phyloP scores from a whole-genome alignment of 2,797 vertebrate genomes.

The Buphagus erythrorhynchus region DNA sequence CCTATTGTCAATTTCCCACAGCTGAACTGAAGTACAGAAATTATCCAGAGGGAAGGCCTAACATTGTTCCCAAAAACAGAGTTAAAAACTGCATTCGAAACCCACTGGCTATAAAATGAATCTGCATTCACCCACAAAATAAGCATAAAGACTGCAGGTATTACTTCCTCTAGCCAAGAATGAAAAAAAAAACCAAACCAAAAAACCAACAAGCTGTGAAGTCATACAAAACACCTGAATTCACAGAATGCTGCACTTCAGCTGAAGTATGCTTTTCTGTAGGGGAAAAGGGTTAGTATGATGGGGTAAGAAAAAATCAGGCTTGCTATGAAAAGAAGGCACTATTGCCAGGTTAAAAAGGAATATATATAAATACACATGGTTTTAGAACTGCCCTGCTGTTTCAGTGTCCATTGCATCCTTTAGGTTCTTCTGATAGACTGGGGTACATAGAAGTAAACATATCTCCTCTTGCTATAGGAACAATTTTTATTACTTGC shows the following conservation, averaged over 20 bases:
- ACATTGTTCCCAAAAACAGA: background rate
- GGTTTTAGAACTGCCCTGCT: background rate
- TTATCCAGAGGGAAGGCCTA: background rate
- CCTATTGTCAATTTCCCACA: background rate
- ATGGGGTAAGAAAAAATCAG: background rate
- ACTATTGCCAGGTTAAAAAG: background rate
- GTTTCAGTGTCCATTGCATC: background rate
- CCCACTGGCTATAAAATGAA: background rate
- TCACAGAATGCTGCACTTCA: background rate
- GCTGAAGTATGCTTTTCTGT: background rate
- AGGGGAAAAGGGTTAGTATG: accelerated
- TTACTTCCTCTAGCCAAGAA: background rate
- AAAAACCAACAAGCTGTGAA: background rate
- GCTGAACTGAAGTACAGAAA: background rate
- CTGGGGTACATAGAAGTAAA: background rate
- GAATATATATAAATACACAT: background rate
- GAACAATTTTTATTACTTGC: background rate
- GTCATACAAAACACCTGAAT: background rate
- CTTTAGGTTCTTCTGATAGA: background rate
- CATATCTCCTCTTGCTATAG: background rate
- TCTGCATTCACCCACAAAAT: background rate
- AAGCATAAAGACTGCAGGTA: background rate
- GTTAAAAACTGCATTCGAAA: background rate
- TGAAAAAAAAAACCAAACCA: background rate
- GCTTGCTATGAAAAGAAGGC: background rate